Evolutionary conservation across 53 echinoderm and acorn worm species (phyloP), one percentile per base, ranked within the genome.

Genomic region (Arbacia lixula): DNA sequence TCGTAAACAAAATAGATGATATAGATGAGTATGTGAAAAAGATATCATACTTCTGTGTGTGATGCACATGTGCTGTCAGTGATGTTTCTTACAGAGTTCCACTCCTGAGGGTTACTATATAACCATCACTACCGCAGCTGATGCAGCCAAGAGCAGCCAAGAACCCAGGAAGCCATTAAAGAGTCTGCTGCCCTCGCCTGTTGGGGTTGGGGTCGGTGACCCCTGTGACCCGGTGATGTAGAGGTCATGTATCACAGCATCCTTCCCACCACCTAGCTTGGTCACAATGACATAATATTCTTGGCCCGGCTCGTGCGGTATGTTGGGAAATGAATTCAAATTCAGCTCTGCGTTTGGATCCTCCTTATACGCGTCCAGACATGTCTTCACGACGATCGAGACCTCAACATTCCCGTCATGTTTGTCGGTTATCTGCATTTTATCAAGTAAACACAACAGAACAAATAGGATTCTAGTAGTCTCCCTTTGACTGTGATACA

Each of bases 261-360:
- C 69, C 17, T 69, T 69, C 2, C 69, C 69, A 10, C 28, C 28
- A 27, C 69, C 69, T 20, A 43, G 16, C 29, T 69, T 69, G 41
- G 21, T 69, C 3, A 69, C 4, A 28, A 69, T 69, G 43, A 69
- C 43, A 43, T 69, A 69, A 27, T 69, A 69, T 19, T 69, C 69
- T 27, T 69, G 69, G 16, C 28, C 69, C 19, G 40, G 41, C 0
- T 69, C 69, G 34, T 42, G 40, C 19, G 39, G 37, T 25, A 10
- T 29, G 26, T 60, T 37, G 41, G 53, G 53, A 41, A 74, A 74
- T 10, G n/a, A 35, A 16, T 57, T 24, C 21, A 78, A 57, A 19
- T 5, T 0, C 16, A 12, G 4, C 26, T 78, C 78, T 16, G 78
- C 78, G 60, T 78, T 78, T 3, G 78, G 78, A 27, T 78, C 78